phyloP scores from a whole-genome alignment of 2,797 vertebrate genomes.

The Hypotaenidia philippensis region DNA sequence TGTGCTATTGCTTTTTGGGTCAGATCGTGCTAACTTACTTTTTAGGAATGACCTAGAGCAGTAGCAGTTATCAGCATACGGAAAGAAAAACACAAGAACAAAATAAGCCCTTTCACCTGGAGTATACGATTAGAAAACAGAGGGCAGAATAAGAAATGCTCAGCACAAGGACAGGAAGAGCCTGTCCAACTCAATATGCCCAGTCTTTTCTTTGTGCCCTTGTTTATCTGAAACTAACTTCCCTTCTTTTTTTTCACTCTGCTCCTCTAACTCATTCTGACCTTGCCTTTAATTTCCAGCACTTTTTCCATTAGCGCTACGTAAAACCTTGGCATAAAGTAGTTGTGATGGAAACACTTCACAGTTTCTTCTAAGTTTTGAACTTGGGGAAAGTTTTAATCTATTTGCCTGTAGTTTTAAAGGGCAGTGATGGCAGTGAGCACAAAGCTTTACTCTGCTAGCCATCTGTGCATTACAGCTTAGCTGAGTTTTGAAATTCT shows the following conservation, averaged over 20 bases:
- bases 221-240: constrained; percentile 61
- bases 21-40: not conserved
- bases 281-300: not conserved
- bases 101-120: constrained; percentile 37
- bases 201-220: not conserved
- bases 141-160: not conserved
- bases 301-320: not conserved
- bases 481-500: constrained; percentile 9
- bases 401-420: constrained; percentile 2
- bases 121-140: not conserved
- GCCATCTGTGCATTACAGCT: not conserved
- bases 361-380: constrained; percentile 7
- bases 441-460: not conserved
- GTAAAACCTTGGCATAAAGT: constrained; percentile 3
- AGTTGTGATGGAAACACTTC: constrained; percentile 4
- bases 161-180: constrained; percentile 54
- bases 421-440: not conserved
- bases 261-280: not conserved
- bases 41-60: not conserved
- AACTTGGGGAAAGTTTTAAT: not conserved
- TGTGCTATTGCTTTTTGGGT: not conserved
- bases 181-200: not conserved
- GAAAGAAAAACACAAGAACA: not conserved
- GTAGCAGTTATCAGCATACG: not conserved
- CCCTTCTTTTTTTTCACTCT: constrained; percentile 12